Base-by-base conservation (phyloP, 2,113 vertebrate genomes). In the Phyllopteryx taeniolatus region DNA sequence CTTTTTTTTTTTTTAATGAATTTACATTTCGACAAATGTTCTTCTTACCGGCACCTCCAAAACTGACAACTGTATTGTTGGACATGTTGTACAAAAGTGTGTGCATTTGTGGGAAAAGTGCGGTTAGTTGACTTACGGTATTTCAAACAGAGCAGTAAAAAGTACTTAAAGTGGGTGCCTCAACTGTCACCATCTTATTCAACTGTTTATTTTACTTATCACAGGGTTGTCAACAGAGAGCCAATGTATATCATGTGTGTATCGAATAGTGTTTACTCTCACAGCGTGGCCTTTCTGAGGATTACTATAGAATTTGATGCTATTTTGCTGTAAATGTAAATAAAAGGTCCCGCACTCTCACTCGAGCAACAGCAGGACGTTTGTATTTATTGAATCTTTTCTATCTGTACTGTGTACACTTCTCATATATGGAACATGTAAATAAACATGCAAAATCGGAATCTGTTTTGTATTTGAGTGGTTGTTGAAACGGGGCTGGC, bases 361-460 rank as follows among this genome's bases (percentile, higher is more conserved):
- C 62, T 60, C 67, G 77, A 77, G 72, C 69, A 75, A 85, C 70
- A 62, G 70, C 84, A 76, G 82, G 79, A 83, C 82, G 78, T 67
- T 87, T 77, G 74, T 91, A 92, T 91, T 91, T 92, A 86, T 89
- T 90, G 71, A 91, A 80, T 89, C 71, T 85, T 82, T 65, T 90
- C 81, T 91, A 91, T 91, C 79, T 90, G 88, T 91, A 91, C 87
- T 91, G 79, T 92, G 91, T 91, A 83, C 77, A 83, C 86, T 46
- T 71, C 53, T 87, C 67, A 39, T 8, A 20, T 86, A 81, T 90
- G 83, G 80, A 83, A 90, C 74, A 81, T 91, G 87, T 85, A 88
- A 90, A 91, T 85, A 87, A 88, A 87, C 75, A 73, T 81, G 80
- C 86, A 77, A 54, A n/a, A 54, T 42, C 39, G 61, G 27, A 46